A percentile compares a stretch with the other conserved stretches of the same genome.
Evolutionary conservation across 2,888 invertebrate species (phyloP).

Genomic region (Lutraria lutraria): DNA sequence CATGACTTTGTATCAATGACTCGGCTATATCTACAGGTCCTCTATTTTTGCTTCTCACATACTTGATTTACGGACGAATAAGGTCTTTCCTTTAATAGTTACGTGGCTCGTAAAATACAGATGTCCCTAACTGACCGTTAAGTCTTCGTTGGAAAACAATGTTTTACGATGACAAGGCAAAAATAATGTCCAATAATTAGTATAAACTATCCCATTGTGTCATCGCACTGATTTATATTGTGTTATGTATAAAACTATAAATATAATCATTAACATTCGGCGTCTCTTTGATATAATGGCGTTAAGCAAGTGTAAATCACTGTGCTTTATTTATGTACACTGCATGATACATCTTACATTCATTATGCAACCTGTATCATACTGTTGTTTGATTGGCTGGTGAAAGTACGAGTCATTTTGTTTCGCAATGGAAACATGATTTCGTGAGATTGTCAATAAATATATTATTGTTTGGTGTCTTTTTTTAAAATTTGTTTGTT

Average conservation of each 20-base stretch:
- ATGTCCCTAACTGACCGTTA: background rate
- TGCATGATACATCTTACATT: background rate
- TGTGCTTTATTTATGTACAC: background rate
- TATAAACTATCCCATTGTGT: background rate
- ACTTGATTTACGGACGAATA: background rate
- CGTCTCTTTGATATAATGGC: background rate
- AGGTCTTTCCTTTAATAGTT: background rate
- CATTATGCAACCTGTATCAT: background rate
- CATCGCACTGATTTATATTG: background rate
- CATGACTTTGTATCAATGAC: background rate
- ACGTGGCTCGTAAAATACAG: background rate
- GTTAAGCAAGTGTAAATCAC: background rate
- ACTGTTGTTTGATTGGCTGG: background rate
- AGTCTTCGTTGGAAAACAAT: background rate
- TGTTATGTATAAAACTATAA: background rate
- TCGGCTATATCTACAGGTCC: background rate
- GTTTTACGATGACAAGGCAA: background rate
- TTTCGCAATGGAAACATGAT: background rate
- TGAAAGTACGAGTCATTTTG: background rate
- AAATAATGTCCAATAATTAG: background rate
- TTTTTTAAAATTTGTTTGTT: too few species aligned
- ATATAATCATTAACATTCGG: background rate
- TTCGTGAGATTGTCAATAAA: background rate
- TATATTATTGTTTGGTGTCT: background rate
- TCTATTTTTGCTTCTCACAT: background rate